Base-by-base conservation (phyloP, 1,140 invertebrate species). In the Rhynchophorus ferrugineus region DNA sequence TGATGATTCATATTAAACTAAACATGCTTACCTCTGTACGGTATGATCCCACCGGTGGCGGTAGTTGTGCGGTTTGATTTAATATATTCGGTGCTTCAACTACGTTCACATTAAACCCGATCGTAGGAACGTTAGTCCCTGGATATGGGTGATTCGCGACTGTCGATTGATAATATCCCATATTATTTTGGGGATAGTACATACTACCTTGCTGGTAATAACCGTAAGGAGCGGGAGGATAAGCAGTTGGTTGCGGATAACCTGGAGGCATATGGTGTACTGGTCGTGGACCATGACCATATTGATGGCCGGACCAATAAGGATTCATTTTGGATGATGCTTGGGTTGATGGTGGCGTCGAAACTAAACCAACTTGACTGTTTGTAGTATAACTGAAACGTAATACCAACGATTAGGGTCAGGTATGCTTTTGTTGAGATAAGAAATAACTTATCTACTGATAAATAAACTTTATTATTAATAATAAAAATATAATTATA, bases 361-460 rank as follows among this genome's bases (percentile, higher is more conserved):
- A 35, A 20, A 54, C 51, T 13, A 35, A 14, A 17, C 42, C 44
- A 13, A 54, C n/a, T 42, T 54, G 44, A 19, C 45, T 52, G 22
- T 54, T 54, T 46, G 51, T 54, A 24, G 41, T 54, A 16, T 41
- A 54, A 47, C 51, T 54, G 35, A 46, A 54, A 54, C 19, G 3
- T 16, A 20, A 45, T 34, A 45, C 8, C 6, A n/a, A 1, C 20
- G 14, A 1, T 19, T 43, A 22, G 29, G 19, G n/a, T 24, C 5
- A n/a, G n/a, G 6, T 22, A 7, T n/a, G 21, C 20, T 2, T 19
- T 24, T 43, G 29, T 24, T 18, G 9, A 1, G 9, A 16, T 13
- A 16, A 16, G 14, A 37, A n/a, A 11, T 6, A 3, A 3, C 35
- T 36, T 43, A 17, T 43, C 11, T 24, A 11, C 29, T 8, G 29